phyloP scores from a whole-genome alignment of 2,888 invertebrate genomes.

The Drosophila testacea region DNA sequence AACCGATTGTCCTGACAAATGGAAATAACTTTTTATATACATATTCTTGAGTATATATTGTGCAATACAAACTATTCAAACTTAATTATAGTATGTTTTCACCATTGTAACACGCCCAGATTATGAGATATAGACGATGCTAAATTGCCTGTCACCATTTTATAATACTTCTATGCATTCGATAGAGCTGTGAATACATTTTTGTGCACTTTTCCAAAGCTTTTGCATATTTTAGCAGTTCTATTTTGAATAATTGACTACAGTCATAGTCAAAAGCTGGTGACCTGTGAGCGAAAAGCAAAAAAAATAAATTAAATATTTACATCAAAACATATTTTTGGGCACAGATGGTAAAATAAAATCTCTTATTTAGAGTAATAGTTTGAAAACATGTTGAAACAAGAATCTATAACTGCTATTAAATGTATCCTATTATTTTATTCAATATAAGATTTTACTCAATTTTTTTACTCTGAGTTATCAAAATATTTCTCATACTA shows the following conservation, averaged over 20 bases:
- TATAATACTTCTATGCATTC: constrained; percentile 46
- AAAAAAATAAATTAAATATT: constrained; percentile 27
- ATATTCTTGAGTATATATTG: neutral
- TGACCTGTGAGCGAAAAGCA: constrained; percentile 32
- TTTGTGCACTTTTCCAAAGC: constrained; percentile 40
- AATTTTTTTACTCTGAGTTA: no score
- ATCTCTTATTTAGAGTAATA: neutral
- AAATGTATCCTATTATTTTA: no score
- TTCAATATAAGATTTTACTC: no score
- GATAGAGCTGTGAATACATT: constrained; percentile 42
- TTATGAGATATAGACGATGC: constrained; percentile 30
- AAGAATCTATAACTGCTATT: neutral
- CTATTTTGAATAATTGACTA: constrained; percentile 68
- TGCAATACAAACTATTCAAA: constrained; percentile 51
- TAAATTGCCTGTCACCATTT: constrained; percentile 65
- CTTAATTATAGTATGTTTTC: constrained; percentile 30
- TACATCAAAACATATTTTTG: constrained; percentile 7
- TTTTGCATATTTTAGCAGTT: constrained; percentile 58
- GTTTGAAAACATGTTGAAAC: neutral
- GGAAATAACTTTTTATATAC: constrained; percentile 5
- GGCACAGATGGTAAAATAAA: neutral
- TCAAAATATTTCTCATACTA: no score
- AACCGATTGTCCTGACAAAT: constrained; percentile 3
- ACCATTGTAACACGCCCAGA: constrained; percentile 1
- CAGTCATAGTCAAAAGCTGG: constrained; percentile 21